Evolutionary conservation across 2,888 invertebrate species (phyloP).

Genomic region (Chloroclysta siterata): DNA sequence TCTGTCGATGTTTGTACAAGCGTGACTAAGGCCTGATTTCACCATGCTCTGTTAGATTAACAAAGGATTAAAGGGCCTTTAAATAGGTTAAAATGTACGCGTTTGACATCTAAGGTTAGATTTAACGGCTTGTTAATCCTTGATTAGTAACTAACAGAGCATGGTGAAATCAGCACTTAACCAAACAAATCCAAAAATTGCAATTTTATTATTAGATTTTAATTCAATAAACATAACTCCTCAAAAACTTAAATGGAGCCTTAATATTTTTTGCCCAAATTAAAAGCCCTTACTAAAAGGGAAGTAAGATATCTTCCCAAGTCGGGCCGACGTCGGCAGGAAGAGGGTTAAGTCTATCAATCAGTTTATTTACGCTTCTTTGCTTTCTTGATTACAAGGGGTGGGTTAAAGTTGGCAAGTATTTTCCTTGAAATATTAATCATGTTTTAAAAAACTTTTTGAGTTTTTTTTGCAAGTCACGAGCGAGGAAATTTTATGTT

Average conservation of each 20-base stretch:
- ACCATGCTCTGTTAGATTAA: too few species aligned
- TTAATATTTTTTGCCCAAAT: constrained; percentile 36
- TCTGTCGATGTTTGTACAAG: too few species aligned
- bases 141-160: too few species aligned
- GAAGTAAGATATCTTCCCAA: constrained; percentile 24
- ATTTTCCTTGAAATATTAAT: constrained; percentile 31
- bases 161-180: too few species aligned
- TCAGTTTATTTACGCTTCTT: constrained; percentile 51
- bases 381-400: constrained; percentile 42
- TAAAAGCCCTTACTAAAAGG: constrained; percentile 29
- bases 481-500: too few species aligned
- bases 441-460: constrained; percentile 8
- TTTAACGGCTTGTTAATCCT: too few species aligned
- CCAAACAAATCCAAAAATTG: too few species aligned
- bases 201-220: neutral
- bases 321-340: constrained; percentile 24
- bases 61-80: too few species aligned
- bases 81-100: too few species aligned
- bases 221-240: neutral
- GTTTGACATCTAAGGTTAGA: too few species aligned
- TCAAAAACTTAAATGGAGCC: constrained; percentile 10
- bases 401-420: constrained; percentile 22
- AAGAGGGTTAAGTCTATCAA: constrained; percentile 49
- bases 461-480: neutral
- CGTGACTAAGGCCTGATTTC: too few species aligned